Evolutionary conservation across 2,888 invertebrate species (phyloP).

Genomic region (Lithophane ornitopus): DNA sequence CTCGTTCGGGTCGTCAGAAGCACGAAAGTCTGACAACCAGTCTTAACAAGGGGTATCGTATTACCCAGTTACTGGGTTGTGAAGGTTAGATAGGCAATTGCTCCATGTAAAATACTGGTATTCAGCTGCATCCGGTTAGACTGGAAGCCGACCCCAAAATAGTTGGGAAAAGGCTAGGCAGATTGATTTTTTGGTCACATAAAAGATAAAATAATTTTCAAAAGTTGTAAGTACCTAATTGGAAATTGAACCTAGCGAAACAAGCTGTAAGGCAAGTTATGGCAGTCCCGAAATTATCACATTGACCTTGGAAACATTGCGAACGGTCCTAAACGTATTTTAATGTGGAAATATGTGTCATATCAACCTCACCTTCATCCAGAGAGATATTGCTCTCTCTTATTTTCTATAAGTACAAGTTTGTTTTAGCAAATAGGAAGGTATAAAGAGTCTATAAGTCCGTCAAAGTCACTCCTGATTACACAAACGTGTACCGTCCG

Average conservation of each 20-base stretch:
- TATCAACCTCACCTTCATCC: neutral
- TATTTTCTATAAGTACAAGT: neutral
- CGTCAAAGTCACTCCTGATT: slow-evolving; percentile 55
- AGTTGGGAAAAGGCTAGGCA: too few species aligned
- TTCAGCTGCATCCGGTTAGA: too few species aligned
- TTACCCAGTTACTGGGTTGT: too few species aligned
- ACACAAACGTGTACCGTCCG: slow-evolving; percentile 49
- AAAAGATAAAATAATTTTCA: neutral
- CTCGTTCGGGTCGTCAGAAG: too few species aligned
- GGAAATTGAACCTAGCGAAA: slow-evolving; percentile 7
- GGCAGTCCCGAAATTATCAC: slow-evolving; percentile 21
- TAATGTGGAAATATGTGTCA: slow-evolving; percentile 19
- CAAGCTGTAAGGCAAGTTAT: slow-evolving; percentile 18
- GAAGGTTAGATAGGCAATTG: too few species aligned
- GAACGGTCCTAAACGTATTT: slow-evolving; percentile 16
- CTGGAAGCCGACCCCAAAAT: too few species aligned
- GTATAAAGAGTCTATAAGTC: slow-evolving; percentile 22
- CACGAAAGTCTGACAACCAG: too few species aligned
- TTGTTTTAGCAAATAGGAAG: slow-evolving; percentile 9
- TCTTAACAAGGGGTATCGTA: too few species aligned
- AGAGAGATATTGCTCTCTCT: neutral
- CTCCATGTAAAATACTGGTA: too few species aligned
- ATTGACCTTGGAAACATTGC: slow-evolving; percentile 33
- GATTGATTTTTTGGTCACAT: too few species aligned
- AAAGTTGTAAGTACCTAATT: slow-evolving; percentile 10